Evolutionary conservation across 2,888 invertebrate genomes (phyloP), one percentile per base, ranked within the genome.

Genomic region (Pseudococcus viburni): DNA sequence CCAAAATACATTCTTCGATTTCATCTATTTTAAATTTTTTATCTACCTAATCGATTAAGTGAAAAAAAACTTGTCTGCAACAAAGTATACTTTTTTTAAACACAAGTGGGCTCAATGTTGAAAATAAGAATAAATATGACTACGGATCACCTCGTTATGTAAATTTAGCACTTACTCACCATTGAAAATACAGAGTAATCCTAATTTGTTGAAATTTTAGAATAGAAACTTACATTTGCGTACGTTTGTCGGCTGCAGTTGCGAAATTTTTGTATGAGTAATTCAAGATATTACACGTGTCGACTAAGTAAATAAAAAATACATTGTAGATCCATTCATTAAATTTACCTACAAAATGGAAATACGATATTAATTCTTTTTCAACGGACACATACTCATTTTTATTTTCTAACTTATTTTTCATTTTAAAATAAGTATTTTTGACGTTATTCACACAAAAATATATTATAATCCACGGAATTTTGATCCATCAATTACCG

Each of bases 321-420:
- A 59, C n/a, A 7, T 17, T n/a, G 0, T 42, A 59, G 15, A 15
- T 59, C 8, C 59, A 59, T 59, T 59, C n/a, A n/a, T 59, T 3
- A 0, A 59, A 59, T 59, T 59, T n/a, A 3, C 1, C n/a, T n/a
- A 3, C 8, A n/a, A 59, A n/a, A 59, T n/a, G 8, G n/a, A n/a
- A 59, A n/a, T 59, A n/a, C n/a, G 15, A 17, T 6, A 15, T 19
- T 59, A 15, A n/a, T 59, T 59, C 59, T 7, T 6, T n/a, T 59
- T 59, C 59, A n/a, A 59, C n/a, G n/a, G n/a, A 59, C 15, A 59
- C 15, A 4, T 59, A 59, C 8, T 59, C n/a, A 17, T 59, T n/a
- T 55, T n/a, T n/a, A 59, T 59, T 59, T n/a, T 59, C n/a, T 59
- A n/a, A 59, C n/a, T 59, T 59, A 59, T 6, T 19, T 59, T n/a